Evolutionary conservation across 2,888 invertebrate species (phyloP).

Genomic region (Torymus texanus): DNA sequence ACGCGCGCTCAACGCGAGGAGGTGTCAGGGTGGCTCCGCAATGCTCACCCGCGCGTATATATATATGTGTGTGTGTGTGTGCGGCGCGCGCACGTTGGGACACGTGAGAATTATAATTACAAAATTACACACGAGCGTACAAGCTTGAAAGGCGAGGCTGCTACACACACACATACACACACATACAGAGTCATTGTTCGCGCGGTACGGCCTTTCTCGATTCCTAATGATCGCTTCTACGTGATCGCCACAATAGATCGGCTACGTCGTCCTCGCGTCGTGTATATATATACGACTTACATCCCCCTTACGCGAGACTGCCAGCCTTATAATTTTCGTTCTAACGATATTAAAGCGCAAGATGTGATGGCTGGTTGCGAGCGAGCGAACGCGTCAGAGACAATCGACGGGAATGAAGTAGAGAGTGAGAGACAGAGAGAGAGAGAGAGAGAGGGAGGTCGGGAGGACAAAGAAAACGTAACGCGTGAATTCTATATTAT

Average conservation of each 20-base stretch:
- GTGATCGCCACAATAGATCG: conserved; percentile 62
- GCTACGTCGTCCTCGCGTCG: conserved; percentile 30
- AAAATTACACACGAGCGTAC: conserved; percentile 58
- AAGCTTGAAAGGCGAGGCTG: too few relatives aligned
- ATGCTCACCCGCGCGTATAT: conserved; percentile 42
- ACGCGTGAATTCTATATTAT: conserved; percentile 51
- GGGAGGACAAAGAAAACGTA: conserved; percentile 22
- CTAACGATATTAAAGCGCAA: conserved; percentile 58
- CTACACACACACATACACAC: conserved; percentile 8
- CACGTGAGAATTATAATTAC: conserved; percentile 64
- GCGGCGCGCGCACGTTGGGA: conserved; percentile 23
- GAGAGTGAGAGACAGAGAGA: conserved; percentile 8
- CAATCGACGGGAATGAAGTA: background rate
- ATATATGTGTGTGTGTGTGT: background rate
- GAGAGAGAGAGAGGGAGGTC: background rate
- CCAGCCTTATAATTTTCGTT: conserved; percentile 59
- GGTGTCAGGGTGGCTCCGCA: conserved; percentile 59
- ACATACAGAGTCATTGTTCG: conserved; percentile 56
- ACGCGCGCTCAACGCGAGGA: conserved; percentile 41
- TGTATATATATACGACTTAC: conserved; percentile 31
- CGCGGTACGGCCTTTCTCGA: conserved; percentile 55
- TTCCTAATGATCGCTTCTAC: conserved; percentile 64
- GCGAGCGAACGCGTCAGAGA: too few relatives aligned
- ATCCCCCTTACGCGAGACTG: conserved; percentile 14
- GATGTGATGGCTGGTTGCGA: conserved; percentile 5